phyloP scores from a whole-genome alignment of 1,140 invertebrate species.

The Drosophila cardini region DNA sequence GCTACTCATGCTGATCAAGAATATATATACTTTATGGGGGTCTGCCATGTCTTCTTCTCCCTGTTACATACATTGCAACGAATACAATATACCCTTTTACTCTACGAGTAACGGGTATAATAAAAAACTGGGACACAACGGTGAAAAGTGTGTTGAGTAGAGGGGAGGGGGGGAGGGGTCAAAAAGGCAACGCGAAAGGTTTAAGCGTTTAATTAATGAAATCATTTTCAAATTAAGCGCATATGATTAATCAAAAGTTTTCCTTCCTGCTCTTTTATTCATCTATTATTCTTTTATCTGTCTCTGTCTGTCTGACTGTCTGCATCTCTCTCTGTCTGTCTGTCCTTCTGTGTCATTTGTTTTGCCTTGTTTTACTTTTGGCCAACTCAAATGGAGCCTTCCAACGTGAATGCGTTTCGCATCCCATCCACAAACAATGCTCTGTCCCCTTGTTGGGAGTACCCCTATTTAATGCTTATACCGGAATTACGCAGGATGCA shows the following conservation, averaged over 20 bases:
- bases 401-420: conserved; percentile 20
- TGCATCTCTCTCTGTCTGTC: not conserved
- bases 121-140: not conserved
- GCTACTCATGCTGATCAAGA: too few relatives aligned
- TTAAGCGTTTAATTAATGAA: conserved; percentile 67
- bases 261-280: not conserved
- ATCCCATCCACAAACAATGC: conserved; percentile 26
- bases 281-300: conserved; percentile 41
- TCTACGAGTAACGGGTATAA: too few relatives aligned
- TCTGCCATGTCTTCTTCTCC: too few relatives aligned
- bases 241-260: conserved; percentile 65
- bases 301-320: conserved; percentile 18
- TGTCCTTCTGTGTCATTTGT: conserved; percentile 10
- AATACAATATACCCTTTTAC: too few relatives aligned
- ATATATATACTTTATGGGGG: too few relatives aligned
- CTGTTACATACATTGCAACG: too few relatives aligned
- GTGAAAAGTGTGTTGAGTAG: not conserved
- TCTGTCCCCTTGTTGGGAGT: not conserved
- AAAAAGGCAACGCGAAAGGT: conserved; percentile 12
- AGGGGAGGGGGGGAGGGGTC: too few relatives aligned
- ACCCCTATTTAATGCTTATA: not conserved
- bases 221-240: conserved; percentile 75
- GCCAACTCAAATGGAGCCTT: conserved; percentile 32
- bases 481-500: conserved; percentile 24
- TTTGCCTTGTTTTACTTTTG: conserved; percentile 1